phyloP scores from a whole-genome alignment of 1,140 invertebrate species.

The Bombus superbus region DNA sequence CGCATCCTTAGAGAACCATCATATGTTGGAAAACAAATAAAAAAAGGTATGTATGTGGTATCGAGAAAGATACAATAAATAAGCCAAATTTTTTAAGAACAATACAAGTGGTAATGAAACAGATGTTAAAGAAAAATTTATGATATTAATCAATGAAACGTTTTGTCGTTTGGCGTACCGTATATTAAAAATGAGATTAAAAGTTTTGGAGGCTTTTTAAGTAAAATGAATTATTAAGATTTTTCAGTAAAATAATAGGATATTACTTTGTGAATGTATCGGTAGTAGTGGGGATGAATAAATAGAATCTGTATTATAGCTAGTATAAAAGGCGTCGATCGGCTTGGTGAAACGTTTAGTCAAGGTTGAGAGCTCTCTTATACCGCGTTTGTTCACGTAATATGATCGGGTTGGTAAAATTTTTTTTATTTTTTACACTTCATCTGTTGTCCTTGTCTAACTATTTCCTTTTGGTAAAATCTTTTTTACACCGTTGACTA shows the following conservation, averaged over 20 bases:
- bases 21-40: background rate
- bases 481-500: no score
- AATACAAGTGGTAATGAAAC: background rate
- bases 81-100: background rate
- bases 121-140: background rate
- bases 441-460: no score
- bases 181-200: no score
- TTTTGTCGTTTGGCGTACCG: background rate
- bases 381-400: conserved; percentile 35
- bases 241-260: background rate
- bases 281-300: conserved; percentile 57
- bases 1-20: background rate
- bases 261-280: background rate
- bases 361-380: conserved; percentile 61
- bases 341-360: conserved; percentile 68
- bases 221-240: background rate
- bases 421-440: background rate
- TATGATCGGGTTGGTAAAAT: conserved; percentile 71
- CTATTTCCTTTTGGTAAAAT: background rate
- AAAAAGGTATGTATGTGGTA: background rate
- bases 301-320: conserved; percentile 50
- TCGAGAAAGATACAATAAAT: background rate
- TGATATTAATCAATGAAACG: background rate
- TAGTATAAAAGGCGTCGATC: conserved; percentile 66
- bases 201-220: no score